These are phyloP conservation scores for Metaphire vulgaris DNA, from an alignment of 1,140 invertebrate genomes.

Conservation along the genomic window DNA sequence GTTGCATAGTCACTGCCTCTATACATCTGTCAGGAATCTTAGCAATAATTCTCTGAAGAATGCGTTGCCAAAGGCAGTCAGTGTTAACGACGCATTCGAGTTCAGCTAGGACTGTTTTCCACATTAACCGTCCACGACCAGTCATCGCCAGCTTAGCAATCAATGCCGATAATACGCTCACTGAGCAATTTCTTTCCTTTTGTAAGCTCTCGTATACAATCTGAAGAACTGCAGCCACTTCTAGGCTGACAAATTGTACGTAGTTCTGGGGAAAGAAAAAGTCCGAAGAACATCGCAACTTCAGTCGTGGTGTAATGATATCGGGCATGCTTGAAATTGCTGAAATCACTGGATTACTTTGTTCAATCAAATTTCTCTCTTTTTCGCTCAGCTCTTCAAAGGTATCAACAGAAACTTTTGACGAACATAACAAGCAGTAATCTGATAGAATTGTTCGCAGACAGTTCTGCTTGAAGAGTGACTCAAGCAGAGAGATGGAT, in stretches of 20 bases:
- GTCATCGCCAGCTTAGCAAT: not conserved
- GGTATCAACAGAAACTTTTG: not conserved
- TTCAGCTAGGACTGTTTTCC: not conserved
- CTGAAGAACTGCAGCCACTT: not conserved
- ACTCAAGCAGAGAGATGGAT: not conserved
- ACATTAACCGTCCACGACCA: constrained; percentile 3
- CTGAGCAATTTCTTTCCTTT: not conserved
- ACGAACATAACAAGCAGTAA: not conserved
- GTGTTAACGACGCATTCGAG: not conserved
- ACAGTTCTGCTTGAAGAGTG: not conserved
- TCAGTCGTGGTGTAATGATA: not conserved
- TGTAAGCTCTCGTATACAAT: not conserved
- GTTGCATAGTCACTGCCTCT: not conserved
- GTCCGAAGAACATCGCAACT: not conserved
- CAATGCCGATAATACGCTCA: not conserved
- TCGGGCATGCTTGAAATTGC: not conserved
- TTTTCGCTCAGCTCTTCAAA: not conserved
- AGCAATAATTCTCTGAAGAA: constrained; percentile 1
- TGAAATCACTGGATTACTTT: not conserved
- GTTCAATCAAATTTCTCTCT: not conserved
- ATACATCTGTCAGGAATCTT: constrained; percentile 7
- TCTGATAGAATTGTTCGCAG: not conserved
- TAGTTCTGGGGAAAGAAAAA: constrained; percentile 16
- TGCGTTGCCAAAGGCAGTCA: not conserved
- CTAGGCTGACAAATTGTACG: not conserved